Conservation (phyloP, 2,888 invertebrate genomes). For the Phorcus lineatus region DNA sequence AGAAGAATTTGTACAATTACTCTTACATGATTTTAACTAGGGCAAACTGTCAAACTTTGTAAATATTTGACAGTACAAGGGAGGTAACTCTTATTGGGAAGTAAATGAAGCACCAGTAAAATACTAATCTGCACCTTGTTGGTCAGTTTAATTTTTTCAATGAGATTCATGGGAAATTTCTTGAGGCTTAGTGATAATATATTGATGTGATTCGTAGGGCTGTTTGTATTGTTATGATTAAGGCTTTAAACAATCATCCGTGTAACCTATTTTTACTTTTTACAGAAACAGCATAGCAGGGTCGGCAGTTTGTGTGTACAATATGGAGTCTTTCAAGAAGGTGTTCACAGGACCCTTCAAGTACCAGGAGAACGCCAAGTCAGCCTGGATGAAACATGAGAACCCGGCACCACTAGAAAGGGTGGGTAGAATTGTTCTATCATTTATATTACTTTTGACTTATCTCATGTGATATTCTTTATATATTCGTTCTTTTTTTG, state of each 20-base stretch:
- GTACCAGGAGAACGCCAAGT: slow-evolving; percentile 85
- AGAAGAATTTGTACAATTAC: too few relatives aligned
- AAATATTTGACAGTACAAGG: background rate
- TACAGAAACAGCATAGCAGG: slow-evolving; percentile 88
- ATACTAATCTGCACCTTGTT: too few relatives aligned
- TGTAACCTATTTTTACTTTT: slow-evolving; percentile 10
- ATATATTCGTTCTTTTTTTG: background rate
- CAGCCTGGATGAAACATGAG: slow-evolving; percentile 85
- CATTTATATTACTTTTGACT: too few relatives aligned
- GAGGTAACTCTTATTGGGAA: background rate
- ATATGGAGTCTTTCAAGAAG: slow-evolving; percentile 85
- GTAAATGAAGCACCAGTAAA: too few relatives aligned
- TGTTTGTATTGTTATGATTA: background rate
- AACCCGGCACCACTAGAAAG: slow-evolving; percentile 65
- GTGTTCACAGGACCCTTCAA: slow-evolving; percentile 92
- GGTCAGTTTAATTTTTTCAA: too few relatives aligned
- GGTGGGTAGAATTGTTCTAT: slow-evolving; percentile 39
- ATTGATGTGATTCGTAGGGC: background rate
- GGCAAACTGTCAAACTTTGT: background rate
- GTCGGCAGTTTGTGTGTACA: slow-evolving; percentile 93
- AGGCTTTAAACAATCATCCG: too few relatives aligned
- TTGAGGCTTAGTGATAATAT: too few relatives aligned
- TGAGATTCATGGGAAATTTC: too few relatives aligned
- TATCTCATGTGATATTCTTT: too few relatives aligned
- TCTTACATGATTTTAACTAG: too few relatives aligned